Conservation (phyloP, 37 sponge, comb jelly and placozoan species). For the Amphimedon queenslandica region DNA sequence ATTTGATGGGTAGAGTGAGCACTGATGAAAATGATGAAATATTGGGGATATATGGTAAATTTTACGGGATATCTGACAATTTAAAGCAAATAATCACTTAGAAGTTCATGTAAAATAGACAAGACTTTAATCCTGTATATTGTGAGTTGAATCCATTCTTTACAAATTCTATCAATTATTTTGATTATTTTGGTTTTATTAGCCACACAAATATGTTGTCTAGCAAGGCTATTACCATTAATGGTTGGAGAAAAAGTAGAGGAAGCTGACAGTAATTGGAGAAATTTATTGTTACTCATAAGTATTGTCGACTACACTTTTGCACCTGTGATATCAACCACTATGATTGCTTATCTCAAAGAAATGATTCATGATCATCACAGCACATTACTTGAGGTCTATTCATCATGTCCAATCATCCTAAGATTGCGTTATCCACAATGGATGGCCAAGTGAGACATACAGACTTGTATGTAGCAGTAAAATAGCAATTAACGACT, state of each 20-base stretch:
- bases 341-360: conserved; percentile 7
- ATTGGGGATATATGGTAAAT: too few species aligned
- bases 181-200: neutral
- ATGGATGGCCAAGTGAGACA: conserved; percentile 37
- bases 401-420: conserved; percentile 50
- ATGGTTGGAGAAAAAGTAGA: conserved; percentile 44
- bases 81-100: too few species aligned
- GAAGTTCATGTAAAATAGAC: too few species aligned
- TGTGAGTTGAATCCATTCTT: too few species aligned
- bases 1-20: too few species aligned
- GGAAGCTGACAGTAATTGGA: conserved; percentile 44
- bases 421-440: conserved; percentile 50
- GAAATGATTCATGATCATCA: conserved; percentile 30
- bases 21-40: too few species aligned
- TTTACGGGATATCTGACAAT: too few species aligned
- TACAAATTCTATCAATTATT: too few species aligned
- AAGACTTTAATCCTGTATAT: too few species aligned
- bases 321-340: conserved; percentile 20
- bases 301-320: conserved; percentile 44
- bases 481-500: too few species aligned
- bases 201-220: conserved; percentile 57
- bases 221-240: conserved; percentile 45
- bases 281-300: conserved; percentile 37
- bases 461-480: neutral
- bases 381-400: conserved; percentile 16